phyloP scores from a whole-genome alignment of 2,888 invertebrate species.

The Drosophila putrida region DNA sequence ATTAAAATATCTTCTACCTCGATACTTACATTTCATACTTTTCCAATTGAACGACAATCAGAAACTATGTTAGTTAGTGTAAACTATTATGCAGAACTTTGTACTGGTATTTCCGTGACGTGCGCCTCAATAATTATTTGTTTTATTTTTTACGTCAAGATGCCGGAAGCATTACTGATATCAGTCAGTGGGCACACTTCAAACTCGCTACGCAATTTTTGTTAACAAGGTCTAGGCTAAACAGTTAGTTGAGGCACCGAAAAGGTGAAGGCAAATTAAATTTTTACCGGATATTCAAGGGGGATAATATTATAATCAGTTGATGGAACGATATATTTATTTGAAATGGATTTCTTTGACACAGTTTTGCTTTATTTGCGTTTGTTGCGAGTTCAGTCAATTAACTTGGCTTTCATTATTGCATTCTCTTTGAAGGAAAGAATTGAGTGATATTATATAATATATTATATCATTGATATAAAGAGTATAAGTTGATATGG shows the following conservation, averaged over 20 bases:
- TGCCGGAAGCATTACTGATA: constrained; percentile 23
- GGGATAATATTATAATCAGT: constrained; percentile 5
- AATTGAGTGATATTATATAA: too few species aligned
- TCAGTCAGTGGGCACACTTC: background rate
- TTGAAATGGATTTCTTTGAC: background rate
- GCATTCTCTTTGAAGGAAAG: too few species aligned
- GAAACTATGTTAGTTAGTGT: constrained; percentile 4
- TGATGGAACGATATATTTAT: background rate
- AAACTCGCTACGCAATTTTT: background rate
- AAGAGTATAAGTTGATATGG: too few species aligned
- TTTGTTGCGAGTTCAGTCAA: background rate
- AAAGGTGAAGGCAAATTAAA: background rate
- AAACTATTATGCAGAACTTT: background rate
- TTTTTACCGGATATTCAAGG: background rate
- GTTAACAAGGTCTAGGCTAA: constrained; percentile 20
- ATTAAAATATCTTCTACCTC: too few species aligned
- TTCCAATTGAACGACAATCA: background rate
- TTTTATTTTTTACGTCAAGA: constrained; percentile 1
- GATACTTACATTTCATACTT: too few species aligned
- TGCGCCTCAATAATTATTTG: constrained; percentile 4
- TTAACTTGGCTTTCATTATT: too few species aligned
- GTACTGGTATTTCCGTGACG: background rate
- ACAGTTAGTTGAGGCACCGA: background rate
- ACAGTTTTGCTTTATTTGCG: background rate
- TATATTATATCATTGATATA: too few species aligned